phyloP scores from a whole-genome alignment of 2,888 invertebrate genomes.

The Apamea crenata region DNA sequence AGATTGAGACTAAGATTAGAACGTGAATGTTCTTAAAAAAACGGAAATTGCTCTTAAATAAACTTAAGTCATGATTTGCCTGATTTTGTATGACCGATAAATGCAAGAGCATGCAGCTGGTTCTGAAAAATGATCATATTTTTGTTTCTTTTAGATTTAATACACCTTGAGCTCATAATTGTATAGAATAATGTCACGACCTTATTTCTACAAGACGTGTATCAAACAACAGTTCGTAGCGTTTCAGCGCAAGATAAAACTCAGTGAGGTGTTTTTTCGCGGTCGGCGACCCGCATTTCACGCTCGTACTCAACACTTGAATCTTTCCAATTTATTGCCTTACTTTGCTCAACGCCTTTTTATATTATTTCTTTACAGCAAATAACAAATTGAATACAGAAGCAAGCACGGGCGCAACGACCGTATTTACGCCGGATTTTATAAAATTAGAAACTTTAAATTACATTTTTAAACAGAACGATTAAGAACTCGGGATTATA shows the following conservation, averaged over 20 bases:
- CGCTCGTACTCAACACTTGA: constrained; percentile 68
- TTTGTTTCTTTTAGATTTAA: neutral
- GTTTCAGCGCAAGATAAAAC: constrained; percentile 76
- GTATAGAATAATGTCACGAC: constrained; percentile 34
- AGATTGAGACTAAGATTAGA: neutral
- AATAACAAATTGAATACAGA: constrained; percentile 76
- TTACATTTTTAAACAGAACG: constrained; percentile 73
- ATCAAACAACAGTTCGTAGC: constrained; percentile 71
- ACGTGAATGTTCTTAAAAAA: neutral
- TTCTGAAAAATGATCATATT: neutral
- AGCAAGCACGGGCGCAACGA: constrained; percentile 76
- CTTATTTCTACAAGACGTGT: constrained; percentile 56
- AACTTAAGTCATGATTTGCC: neutral
- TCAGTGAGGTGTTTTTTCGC: constrained; percentile 73
- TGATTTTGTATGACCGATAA: neutral
- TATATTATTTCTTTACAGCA: constrained; percentile 53
- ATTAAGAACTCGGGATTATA: constrained; percentile 76
- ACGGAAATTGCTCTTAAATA: neutral
- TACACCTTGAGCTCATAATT: neutral
- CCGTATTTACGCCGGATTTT: constrained; percentile 72
- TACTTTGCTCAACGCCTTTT: constrained; percentile 71
- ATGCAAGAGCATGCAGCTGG: neutral
- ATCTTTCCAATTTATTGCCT: constrained; percentile 74
- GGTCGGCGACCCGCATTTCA: constrained; percentile 83
- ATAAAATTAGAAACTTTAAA: constrained; percentile 75